Evolutionary conservation across 2,888 invertebrate species (phyloP).

Genomic region (Fragum sueziense): DNA sequence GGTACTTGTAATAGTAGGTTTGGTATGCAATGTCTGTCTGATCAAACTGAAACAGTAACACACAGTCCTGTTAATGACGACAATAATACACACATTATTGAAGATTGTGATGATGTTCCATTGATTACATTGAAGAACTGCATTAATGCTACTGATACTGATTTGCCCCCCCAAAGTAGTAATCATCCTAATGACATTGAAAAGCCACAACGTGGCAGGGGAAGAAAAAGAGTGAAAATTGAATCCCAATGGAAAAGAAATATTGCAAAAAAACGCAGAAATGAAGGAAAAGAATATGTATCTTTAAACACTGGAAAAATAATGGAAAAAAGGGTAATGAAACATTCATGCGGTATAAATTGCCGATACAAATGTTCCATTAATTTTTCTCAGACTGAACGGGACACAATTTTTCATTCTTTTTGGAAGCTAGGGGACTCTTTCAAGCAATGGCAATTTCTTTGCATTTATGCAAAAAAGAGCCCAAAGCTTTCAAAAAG

Average conservation of each 20-base stretch:
- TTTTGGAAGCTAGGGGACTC: slow-evolving; percentile 20
- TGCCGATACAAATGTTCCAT: slow-evolving; percentile 19
- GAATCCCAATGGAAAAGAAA: neutral
- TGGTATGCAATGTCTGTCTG: neutral
- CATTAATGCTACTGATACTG: neutral
- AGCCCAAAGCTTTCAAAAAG: neutral
- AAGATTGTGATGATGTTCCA: neutral
- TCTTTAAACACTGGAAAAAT: neutral
- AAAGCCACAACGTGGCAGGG: too few species aligned
- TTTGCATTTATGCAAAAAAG: slow-evolving; percentile 9
- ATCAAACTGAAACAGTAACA: neutral
- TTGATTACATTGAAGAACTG: neutral
- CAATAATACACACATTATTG: neutral
- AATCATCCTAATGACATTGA: too few species aligned
- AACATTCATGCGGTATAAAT: neutral
- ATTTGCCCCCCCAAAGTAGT: too few species aligned
- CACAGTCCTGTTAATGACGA: neutral
- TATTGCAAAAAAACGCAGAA: neutral
- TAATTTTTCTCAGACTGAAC: slow-evolving; percentile 4
- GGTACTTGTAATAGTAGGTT: neutral
- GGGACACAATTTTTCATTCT: slow-evolving; percentile 16
- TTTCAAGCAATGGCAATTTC: slow-evolving; percentile 19
- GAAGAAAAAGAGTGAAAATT: neutral
- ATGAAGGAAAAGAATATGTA: neutral
- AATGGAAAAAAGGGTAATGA: neutral